Evolutionary conservation across 37 sponge, comb jelly and placozoan genomes (phyloP).

Genomic region (Ephydatia muelleri): DNA sequence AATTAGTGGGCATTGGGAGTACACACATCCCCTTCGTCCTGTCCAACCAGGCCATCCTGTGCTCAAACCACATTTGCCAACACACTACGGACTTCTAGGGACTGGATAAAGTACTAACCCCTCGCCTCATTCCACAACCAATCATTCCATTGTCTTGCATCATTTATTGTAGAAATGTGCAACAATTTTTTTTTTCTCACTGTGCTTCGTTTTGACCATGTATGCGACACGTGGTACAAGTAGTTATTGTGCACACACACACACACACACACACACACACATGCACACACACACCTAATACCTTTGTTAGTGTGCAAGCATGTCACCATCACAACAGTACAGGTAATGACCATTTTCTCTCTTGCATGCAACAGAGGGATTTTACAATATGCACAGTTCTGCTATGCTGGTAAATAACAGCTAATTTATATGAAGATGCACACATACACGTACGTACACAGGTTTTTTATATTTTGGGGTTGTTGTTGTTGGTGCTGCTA

Average conservation of each 20-base stretch:
- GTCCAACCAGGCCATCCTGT: too few species aligned
- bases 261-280: constrained; percentile 48
- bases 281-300: not conserved
- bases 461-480: not conserved
- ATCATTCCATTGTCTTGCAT: too few species aligned
- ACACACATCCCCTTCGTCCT: too few species aligned
- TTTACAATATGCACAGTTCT: not conserved
- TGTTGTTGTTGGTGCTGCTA: not conserved
- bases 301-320: not conserved
- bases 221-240: too few species aligned
- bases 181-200: too few species aligned
- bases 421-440: not conserved
- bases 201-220: too few species aligned
- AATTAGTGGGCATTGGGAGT: not conserved
- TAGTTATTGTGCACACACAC: too few species aligned
- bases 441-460: not conserved
- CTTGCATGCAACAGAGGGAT: not conserved
- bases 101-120: too few species aligned
- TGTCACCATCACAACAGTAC: not conserved
- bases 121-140: too few species aligned
- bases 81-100: too few species aligned
- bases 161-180: too few species aligned
- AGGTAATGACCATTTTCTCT: not conserved
- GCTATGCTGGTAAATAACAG: not conserved
- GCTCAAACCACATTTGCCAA: too few species aligned